These are phyloP conservation scores for Portunus trituberculatus DNA, from an alignment of 1,140 invertebrate species.

Conservation along the genomic window DNA sequence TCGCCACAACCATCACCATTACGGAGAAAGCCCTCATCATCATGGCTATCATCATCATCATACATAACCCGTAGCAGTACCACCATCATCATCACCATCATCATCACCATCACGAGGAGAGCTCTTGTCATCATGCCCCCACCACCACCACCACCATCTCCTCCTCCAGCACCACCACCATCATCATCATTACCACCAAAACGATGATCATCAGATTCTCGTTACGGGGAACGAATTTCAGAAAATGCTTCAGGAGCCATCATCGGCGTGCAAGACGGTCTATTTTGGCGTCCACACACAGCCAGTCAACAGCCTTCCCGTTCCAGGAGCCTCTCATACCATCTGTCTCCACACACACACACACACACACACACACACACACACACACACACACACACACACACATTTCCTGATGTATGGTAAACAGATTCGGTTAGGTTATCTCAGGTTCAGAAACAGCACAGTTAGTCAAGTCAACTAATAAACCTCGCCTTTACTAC, in stretches of 20 bases:
- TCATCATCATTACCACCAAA: neutral
- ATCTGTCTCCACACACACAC: conserved; percentile 25
- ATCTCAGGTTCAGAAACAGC: too few species aligned
- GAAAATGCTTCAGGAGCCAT: conserved; percentile 11
- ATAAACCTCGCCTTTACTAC: neutral
- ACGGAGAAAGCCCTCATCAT: neutral
- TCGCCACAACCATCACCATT: neutral
- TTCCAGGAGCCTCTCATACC: neutral
- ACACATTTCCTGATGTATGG: neutral
- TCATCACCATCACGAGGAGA: conserved; percentile 34
- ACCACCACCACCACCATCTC: neutral
- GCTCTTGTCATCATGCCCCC: neutral
- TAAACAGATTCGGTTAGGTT: neutral
- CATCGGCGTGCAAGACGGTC: neutral
- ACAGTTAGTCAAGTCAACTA: neutral
- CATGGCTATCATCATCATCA: conserved; percentile 20
- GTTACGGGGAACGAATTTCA: neutral
- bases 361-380: conserved; percentile 51
- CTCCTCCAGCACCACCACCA: neutral
- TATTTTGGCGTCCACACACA: neutral
- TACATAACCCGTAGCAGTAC: neutral
- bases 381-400: conserved; percentile 49
- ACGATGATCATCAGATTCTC: conserved; percentile 12
- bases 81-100: conserved; percentile 37
- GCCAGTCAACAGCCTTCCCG: neutral